Evolutionary conservation across 2,888 invertebrate species (phyloP).

Genomic region (Empis stercorea): DNA sequence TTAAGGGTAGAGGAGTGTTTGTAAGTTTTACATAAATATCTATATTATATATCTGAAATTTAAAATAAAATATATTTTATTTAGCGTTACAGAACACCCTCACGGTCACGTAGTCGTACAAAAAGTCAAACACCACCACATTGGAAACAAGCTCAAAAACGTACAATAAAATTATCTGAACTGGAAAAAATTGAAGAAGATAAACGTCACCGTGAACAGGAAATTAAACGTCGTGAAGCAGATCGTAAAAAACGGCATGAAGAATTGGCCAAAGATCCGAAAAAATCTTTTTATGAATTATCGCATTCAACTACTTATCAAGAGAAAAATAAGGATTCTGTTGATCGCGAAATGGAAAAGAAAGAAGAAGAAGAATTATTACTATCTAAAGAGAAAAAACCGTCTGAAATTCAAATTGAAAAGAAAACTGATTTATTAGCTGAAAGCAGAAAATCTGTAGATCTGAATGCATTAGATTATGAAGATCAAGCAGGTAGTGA

Average conservation of each 20-base stretch:
- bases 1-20: conserved; percentile 85
- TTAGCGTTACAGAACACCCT: conserved; percentile 76
- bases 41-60: no score
- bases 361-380: conserved; percentile 10
- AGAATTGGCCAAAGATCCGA: conserved; percentile 37
- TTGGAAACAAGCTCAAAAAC: conserved; percentile 80
- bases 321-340: conserved; percentile 15
- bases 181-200: conserved; percentile 63
- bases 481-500: conserved; percentile 47
- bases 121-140: conserved; percentile 87
- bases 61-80: conserved; percentile 10
- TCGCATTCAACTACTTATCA: conserved; percentile 36
- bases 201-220: conserved; percentile 46
- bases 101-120: conserved; percentile 59
- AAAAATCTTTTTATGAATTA: conserved; percentile 34
- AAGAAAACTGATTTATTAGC: background rate
- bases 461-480: conserved; percentile 62
- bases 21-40: conserved; percentile 46
- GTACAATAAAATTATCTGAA: conserved; percentile 71
- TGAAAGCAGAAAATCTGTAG: conserved; percentile 32
- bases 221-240: conserved; percentile 40
- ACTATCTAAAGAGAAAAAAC: conserved; percentile 11
- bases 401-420: background rate
- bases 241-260: conserved; percentile 43
- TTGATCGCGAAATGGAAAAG: conserved; percentile 17